Percentiles rank a stretch among this genome's conserved stretches.
Evolutionary conservation across 2,113 vertebrate genomes (phyloP).

Genomic region (Cynoglossus semilaevis): DNA sequence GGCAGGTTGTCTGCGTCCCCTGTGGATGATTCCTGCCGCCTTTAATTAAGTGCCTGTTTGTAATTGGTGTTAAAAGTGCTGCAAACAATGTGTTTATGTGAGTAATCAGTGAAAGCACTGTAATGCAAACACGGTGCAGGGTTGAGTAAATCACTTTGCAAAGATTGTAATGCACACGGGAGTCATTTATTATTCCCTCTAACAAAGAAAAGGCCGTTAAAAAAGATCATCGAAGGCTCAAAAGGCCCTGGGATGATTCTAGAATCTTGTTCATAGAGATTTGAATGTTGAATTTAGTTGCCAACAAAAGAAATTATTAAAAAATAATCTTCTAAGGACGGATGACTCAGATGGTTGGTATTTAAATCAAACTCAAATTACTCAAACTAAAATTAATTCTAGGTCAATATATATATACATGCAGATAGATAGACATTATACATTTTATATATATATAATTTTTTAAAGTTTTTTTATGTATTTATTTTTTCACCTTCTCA

Average conservation of each 20-base stretch:
- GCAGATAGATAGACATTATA: no score
- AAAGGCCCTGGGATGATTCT: neutral
- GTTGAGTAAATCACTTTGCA: conserved; percentile 19
- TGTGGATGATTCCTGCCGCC: conserved; percentile 42
- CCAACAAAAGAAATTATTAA: no score
- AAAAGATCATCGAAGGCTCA: neutral
- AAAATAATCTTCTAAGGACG: no score
- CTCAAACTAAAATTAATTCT: no score
- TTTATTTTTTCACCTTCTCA: no score
- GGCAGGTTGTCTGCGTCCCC: conserved; percentile 48
- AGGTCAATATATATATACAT: no score
- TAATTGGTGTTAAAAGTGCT: conserved; percentile 50
- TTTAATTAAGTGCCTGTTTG: conserved; percentile 50
- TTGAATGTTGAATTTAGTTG: no score
- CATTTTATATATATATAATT: no score
- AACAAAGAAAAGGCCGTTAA: conserved; percentile 5
- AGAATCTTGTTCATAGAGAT: no score
- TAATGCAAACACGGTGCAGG: conserved; percentile 15
- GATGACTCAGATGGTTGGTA: no score
- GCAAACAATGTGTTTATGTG: conserved; percentile 34
- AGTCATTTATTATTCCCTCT: conserved; percentile 15
- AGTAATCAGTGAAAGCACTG: conserved; percentile 32
- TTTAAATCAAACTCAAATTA: no score
- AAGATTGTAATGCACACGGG: conserved; percentile 16
- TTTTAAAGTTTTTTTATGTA: no score